A percentile compares a stretch with the other conserved stretches of the same genome.
These are phyloP conservation scores for Willowsia nigromaculata DNA, from an alignment of 2,888 invertebrate species.

Conservation along the genomic window DNA sequence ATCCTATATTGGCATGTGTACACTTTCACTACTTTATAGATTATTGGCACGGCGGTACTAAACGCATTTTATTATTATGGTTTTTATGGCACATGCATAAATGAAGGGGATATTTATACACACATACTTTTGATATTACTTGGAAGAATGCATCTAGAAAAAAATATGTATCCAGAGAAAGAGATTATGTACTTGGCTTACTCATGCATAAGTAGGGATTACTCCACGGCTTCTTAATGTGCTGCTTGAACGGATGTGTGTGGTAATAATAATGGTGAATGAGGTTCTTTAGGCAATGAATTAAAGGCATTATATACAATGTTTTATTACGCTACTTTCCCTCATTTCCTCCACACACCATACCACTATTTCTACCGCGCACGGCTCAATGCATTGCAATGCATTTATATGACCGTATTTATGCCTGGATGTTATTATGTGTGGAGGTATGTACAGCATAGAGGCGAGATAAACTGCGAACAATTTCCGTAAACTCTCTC, in stretches of 20 bases:
- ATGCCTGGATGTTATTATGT: background rate
- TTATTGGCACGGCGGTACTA: constrained; percentile 21
- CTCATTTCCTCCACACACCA: constrained; percentile 38
- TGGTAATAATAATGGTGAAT: constrained; percentile 64
- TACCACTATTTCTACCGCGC: background rate
- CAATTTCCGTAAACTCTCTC: constrained; percentile 33
- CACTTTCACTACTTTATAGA: background rate
- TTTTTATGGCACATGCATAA: background rate
- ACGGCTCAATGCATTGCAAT: constrained; percentile 50
- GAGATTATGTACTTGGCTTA: constrained; percentile 59
- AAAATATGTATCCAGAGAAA: background rate
- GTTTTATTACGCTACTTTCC: constrained; percentile 48
- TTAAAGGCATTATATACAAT: constrained; percentile 55
- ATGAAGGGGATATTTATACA: background rate
- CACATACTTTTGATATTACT: background rate
- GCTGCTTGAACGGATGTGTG: constrained; percentile 66
- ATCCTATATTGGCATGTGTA: background rate
- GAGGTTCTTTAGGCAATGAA: constrained; percentile 67
- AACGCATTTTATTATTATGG: constrained; percentile 41
- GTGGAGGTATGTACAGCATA: background rate
- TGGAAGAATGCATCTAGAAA: background rate
- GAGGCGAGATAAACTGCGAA: constrained; percentile 32
- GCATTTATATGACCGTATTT: constrained; percentile 32
- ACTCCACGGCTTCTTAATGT: constrained; percentile 64
- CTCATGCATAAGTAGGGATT: constrained; percentile 67